Base-by-base conservation (phyloP, 2,888 invertebrate species). In the Baccha elongata region DNA sequence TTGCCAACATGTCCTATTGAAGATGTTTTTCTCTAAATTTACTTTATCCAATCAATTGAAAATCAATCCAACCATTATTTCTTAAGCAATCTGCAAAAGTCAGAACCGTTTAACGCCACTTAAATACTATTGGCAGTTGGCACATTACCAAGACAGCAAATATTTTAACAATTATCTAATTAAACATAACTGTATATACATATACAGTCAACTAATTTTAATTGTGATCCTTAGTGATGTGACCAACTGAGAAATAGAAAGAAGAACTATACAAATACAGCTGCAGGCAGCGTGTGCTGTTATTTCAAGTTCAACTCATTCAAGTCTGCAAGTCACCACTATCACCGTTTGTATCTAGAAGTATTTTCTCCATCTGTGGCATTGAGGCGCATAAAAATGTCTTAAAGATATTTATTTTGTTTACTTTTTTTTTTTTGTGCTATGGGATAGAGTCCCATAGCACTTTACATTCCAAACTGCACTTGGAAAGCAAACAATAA, bases 131-230 rank as follows among this genome's bases (percentile, higher is more conserved):
- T 60, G 44, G 17, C 60, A 60, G 29, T 19, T 60, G 44, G 17
- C 60, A 60, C 29, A 60, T 11, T 7, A 26, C 15, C 15, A 13
- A n/a, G n/a, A 32, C 29, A 8, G 8, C 29, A 32, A 32, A 32
- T 32, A 79, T 73, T 73, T 73, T 37, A 52, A 67, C 73, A 79
- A 73, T 79, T 60, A 62, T 62, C 67, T 73, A 73, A 79, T 79
- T 68, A 79, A 73, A 60, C 53, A 73, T 79, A 79, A 79, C 78
- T 53, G 78, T 78, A 32, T 5, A 3, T 23, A 23, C 3, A 5
- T 26, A n/a, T n/a, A 50, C 35, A 35, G 32, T 26, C 35, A 58
- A 55, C 26, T 78, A 78, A 72, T 62, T 74, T 79, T 74, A 79
- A 74, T 68, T 62, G 74, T 74, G 29, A 32, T 32, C 29, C n/a